Evolutionary conservation across 2,797 vertebrate genomes (phyloP).

Genomic region (Leuciscus waleckii): DNA sequence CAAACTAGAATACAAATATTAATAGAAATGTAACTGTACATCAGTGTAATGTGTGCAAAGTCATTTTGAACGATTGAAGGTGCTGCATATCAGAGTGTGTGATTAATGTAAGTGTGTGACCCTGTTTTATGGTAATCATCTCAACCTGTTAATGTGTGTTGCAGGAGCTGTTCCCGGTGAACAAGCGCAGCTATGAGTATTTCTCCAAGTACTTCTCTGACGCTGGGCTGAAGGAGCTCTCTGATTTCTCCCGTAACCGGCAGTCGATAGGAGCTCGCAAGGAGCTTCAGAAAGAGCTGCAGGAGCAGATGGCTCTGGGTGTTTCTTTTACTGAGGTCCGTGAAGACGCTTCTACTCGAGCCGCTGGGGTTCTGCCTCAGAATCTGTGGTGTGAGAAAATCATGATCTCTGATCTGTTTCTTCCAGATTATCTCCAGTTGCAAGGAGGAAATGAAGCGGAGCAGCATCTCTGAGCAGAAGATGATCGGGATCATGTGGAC

Average conservation of each 20-base stretch:
- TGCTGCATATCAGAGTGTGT: too few relatives aligned
- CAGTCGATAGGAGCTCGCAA: constrained; percentile 93
- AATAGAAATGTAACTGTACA: too few relatives aligned
- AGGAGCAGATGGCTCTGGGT: constrained; percentile 87
- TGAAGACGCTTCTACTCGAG: background rate
- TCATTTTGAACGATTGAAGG: too few relatives aligned
- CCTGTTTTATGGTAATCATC: background rate
- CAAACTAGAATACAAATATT: too few relatives aligned
- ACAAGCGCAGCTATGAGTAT: constrained; percentile 95
- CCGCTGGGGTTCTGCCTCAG: accelerated
- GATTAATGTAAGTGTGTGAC: background rate
- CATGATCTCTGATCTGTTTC: background rate
- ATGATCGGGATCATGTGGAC: constrained; percentile 93
- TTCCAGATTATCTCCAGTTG: constrained; percentile 88
- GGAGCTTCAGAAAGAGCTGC: constrained; percentile 94
- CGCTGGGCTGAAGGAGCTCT: constrained; percentile 93
- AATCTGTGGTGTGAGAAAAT: accelerated
- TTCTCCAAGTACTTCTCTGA: constrained; percentile 98
- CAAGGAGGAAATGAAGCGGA: constrained; percentile 93
- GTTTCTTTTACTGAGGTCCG: background rate
- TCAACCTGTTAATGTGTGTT: too few relatives aligned
- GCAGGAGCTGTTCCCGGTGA: constrained; percentile 96
- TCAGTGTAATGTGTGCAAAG: too few relatives aligned
- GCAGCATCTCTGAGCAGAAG: constrained; percentile 89
- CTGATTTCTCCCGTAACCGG: constrained; percentile 94